Evolutionary conservation across 2,113 vertebrate genomes (phyloP).

Genomic region (Taxidea taxus): DNA sequence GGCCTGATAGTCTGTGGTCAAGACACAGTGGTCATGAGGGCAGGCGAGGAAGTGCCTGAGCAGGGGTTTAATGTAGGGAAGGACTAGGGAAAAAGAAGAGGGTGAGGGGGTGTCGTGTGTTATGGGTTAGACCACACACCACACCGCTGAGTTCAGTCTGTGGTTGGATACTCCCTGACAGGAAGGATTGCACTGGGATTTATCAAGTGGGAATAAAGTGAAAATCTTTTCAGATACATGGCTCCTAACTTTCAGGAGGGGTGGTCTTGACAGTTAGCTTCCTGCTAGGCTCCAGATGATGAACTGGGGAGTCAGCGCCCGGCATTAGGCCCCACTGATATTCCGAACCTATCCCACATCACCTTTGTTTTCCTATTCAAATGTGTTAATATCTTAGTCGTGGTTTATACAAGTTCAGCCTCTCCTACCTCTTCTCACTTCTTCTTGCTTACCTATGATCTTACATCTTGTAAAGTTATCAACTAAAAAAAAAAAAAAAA

Average conservation of each 20-base stretch:
- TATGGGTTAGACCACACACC: not conserved
- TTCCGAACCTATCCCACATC: not conserved
- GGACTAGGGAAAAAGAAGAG: not conserved
- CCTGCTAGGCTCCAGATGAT: not conserved
- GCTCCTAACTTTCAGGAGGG: not conserved
- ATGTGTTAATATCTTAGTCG: not conserved
- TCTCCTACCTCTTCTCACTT: not conserved
- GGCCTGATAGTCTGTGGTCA: not conserved
- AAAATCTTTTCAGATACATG: not conserved
- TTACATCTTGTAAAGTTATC: not conserved
- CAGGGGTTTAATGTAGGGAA: not conserved
- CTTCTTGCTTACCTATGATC: not conserved
- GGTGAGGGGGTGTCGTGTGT: fast-evolving
- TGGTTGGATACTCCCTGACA: not conserved
- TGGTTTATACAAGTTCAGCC: not conserved
- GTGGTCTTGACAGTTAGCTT: not conserved
- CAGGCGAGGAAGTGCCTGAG: not conserved
- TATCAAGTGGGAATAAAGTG: not conserved
- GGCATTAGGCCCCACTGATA: not conserved
- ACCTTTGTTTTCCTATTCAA: not conserved
- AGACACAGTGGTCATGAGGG: not conserved
- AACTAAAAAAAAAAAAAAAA: not conserved
- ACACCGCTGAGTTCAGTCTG: not conserved
- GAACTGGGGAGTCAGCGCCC: not conserved
- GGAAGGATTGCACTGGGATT: not conserved